Evolutionary conservation across 2,113 vertebrate species (phyloP).

Genomic region (Aptenodytes patagonicus): DNA sequence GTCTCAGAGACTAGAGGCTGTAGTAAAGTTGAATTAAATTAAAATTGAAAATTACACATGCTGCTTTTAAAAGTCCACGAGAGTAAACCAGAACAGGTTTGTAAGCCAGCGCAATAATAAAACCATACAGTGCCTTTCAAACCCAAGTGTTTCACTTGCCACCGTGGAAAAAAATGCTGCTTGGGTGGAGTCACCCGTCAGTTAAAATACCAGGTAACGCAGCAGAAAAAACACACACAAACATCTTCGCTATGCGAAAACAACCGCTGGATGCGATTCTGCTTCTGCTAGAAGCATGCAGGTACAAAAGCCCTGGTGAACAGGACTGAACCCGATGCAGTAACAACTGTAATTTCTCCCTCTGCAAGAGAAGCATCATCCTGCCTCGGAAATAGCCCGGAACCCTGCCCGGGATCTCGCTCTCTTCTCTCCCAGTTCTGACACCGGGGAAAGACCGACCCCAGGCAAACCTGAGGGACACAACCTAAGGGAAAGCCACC

Average conservation of each 20-base stretch:
- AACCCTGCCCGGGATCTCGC: neutral
- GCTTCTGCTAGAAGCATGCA: neutral
- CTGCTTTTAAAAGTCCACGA: neutral
- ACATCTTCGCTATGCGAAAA: neutral
- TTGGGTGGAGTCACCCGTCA: neutral
- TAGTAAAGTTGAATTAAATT: neutral
- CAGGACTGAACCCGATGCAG: fast-evolving
- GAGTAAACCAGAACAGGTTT: neutral
- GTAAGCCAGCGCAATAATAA: neutral
- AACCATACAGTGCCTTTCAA: fast-evolving
- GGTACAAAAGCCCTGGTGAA: fast-evolving
- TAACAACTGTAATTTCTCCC: neutral
- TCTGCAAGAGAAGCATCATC: neutral
- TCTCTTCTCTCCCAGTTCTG: neutral
- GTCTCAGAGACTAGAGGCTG: neutral
- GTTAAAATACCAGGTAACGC: neutral
- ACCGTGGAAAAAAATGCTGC: neutral
- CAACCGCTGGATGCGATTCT: neutral
- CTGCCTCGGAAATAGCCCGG: fast-evolving
- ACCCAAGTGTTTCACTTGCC: neutral
- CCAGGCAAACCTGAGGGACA: neutral
- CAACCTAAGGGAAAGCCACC: neutral
- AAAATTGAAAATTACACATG: fast-evolving
- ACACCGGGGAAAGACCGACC: neutral
- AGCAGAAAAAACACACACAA: neutral